Evolutionary conservation across 1,140 invertebrate genomes (phyloP).

Genomic region (Euwallacea fornicatus): DNA sequence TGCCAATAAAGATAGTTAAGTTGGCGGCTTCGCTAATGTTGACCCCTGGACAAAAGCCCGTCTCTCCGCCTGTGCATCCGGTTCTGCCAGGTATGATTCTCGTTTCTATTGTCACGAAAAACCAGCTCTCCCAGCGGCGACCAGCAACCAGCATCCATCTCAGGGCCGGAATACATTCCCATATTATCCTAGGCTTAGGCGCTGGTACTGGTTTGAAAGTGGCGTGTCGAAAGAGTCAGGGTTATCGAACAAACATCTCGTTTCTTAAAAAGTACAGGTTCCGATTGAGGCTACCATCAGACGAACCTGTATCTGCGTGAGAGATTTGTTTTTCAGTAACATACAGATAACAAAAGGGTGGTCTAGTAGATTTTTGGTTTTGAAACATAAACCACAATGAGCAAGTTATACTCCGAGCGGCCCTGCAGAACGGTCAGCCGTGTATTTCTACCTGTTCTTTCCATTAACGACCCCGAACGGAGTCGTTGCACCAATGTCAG

Average conservation of each 20-base stretch:
- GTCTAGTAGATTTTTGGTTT: neutral
- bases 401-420: neutral
- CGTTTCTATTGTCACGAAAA: slow-evolving; percentile 39
- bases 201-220: neutral
- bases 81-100: slow-evolving; percentile 37
- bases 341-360: neutral
- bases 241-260: neutral
- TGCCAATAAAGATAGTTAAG: neutral
- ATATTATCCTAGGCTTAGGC: slow-evolving; percentile 1
- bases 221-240: too few relatives aligned
- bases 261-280: neutral
- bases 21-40: slow-evolving; percentile 25
- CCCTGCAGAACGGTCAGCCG: slow-evolving; percentile 5
- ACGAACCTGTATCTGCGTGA: neutral
- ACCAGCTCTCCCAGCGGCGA: slow-evolving; percentile 30
- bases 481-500: slow-evolving; percentile 31
- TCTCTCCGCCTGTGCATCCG: slow-evolving; percentile 34
- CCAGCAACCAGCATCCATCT: slow-evolving; percentile 10
- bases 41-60: slow-evolving; percentile 35
- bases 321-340: neutral
- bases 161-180: slow-evolving; percentile 12
- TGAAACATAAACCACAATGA: neutral
- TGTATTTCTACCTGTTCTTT: slow-evolving; percentile 26
- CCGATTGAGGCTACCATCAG: neutral
- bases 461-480: slow-evolving; percentile 29